Conservation (phyloP, 1,140 invertebrate genomes). For the Procambarus virginalis region DNA sequence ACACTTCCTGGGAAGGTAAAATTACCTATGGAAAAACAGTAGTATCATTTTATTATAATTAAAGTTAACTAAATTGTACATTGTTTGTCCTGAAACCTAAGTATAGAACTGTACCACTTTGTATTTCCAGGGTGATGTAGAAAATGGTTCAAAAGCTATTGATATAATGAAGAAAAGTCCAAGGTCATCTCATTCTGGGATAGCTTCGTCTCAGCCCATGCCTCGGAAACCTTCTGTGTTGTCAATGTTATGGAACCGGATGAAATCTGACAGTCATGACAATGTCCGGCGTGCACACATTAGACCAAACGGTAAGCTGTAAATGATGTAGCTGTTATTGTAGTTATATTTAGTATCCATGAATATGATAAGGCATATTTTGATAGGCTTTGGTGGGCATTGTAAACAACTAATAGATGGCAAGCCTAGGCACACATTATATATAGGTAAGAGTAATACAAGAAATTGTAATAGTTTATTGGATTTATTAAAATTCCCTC, state of each 20-base stretch:
- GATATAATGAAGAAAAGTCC: slow-evolving; percentile 44
- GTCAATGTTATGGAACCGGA: slow-evolving; percentile 21
- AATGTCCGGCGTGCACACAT: slow-evolving; percentile 20
- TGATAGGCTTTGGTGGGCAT: too few relatives aligned
- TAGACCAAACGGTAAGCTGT: slow-evolving; percentile 28
- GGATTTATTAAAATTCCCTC: too few relatives aligned
- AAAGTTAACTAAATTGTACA: too few relatives aligned
- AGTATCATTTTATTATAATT: too few relatives aligned
- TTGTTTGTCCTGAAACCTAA: too few relatives aligned
- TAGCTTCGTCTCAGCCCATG: slow-evolving; percentile 29
- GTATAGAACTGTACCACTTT: not conserved
- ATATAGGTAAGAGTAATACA: too few relatives aligned
- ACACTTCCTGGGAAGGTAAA: too few relatives aligned
- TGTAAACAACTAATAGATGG: too few relatives aligned
- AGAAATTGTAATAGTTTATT: too few relatives aligned
- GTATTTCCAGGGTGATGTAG: slow-evolving; percentile 19
- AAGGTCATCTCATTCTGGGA: slow-evolving; percentile 27
- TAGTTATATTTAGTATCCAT: not conserved
- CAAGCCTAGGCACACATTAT: too few relatives aligned
- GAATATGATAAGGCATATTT: too few relatives aligned
- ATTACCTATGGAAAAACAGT: too few relatives aligned
- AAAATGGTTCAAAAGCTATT: slow-evolving; percentile 47
- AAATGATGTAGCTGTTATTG: not conserved
- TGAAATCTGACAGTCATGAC: slow-evolving; percentile 45
- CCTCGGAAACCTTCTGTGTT: slow-evolving; percentile 48